These are phyloP conservation scores for Cyclina sinensis DNA, from an alignment of 1,140 invertebrate genomes.

Conservation along the genomic window DNA sequence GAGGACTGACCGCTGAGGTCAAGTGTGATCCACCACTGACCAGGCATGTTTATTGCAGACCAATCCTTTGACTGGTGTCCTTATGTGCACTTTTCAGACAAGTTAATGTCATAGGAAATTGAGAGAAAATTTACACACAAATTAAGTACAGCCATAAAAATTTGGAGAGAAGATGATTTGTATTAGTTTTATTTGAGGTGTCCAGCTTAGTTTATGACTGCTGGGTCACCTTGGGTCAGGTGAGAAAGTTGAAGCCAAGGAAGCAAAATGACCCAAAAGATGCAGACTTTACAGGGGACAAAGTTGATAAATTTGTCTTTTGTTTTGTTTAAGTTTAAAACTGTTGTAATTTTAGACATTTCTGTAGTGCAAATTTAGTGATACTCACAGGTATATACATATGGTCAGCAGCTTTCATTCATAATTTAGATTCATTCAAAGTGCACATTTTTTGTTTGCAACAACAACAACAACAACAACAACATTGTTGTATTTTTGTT, in stretches of 20 bases:
- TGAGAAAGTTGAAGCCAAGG: constrained; percentile 55
- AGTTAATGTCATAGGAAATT: constrained; percentile 61
- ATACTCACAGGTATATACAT: too few species aligned
- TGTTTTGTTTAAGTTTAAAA: too few species aligned
- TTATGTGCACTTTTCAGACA: constrained; percentile 39
- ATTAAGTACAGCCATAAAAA: constrained; percentile 60
- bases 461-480: too few species aligned
- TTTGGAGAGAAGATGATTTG: constrained; percentile 55
- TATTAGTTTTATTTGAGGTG: constrained; percentile 29
- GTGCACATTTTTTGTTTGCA: too few species aligned
- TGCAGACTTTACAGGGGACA: not conserved
- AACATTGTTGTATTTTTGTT: too few species aligned
- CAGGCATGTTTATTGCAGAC: constrained; percentile 61
- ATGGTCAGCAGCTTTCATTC: too few species aligned
- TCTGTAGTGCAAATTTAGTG: too few species aligned
- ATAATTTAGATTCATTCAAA: too few species aligned
- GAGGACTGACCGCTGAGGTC: constrained; percentile 64
- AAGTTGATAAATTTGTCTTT: not conserved
- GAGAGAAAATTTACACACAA: constrained; percentile 67
- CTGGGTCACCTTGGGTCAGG: constrained; percentile 54
- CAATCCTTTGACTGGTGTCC: constrained; percentile 65
- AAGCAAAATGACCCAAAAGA: constrained; percentile 14
- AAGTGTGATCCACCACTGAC: constrained; percentile 58
- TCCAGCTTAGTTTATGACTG: constrained; percentile 24
- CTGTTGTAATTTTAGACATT: too few species aligned